phyloP scores from a whole-genome alignment of 1,140 invertebrate species.

The Microplitis mediator region DNA sequence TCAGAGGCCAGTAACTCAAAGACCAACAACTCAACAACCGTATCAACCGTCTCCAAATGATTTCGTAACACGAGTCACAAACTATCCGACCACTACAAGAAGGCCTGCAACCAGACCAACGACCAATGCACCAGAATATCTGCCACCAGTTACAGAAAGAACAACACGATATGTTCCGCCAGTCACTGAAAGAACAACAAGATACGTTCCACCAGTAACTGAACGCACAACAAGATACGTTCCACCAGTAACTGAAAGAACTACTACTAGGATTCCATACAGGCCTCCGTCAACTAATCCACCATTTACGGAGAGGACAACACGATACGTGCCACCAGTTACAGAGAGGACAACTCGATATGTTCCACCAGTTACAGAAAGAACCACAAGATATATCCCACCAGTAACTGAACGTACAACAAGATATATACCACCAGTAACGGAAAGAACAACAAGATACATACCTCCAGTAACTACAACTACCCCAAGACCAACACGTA shows the following conservation, averaged over 20 bases:
- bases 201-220: conserved; percentile 6
- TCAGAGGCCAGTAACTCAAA: neutral
- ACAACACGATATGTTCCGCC: neutral
- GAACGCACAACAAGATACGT: neutral
- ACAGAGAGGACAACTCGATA: neutral
- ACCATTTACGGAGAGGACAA: neutral
- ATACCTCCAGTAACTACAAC: conserved; percentile 8
- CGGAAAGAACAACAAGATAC: conserved; percentile 23
- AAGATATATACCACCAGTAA: neutral
- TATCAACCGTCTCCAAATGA: no score
- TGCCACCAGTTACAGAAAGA: neutral
- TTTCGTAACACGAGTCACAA: no score
- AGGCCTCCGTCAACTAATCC: neutral
- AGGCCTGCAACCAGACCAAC: conserved; percentile 1
- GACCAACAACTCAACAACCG: neutral
- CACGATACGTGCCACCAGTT: neutral
- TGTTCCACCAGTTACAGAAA: conserved; percentile 1
- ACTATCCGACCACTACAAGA: no score
- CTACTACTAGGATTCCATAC: no score
- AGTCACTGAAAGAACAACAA: conserved; percentile 7
- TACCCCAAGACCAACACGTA: neutral
- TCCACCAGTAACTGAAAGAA: conserved; percentile 8
- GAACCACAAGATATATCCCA: conserved; percentile 3
- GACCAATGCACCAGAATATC: neutral
- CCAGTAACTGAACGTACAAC: conserved; percentile 6